Conservation (phyloP, 2,113 vertebrate species). For the Excalfactoria chinensis region DNA sequence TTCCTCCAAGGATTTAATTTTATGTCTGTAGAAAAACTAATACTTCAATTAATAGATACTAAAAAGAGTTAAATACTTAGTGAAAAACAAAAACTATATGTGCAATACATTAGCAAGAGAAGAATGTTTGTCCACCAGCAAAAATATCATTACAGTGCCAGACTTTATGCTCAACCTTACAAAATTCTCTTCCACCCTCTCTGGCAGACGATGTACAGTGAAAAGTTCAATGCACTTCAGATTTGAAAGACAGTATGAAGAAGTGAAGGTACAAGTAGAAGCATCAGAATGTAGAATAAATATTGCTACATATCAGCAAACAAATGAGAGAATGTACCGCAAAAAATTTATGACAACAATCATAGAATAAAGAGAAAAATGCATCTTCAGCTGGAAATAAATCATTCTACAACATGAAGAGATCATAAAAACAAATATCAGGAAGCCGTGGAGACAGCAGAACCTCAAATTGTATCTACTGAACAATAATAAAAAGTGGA, state of each 20-base stretch:
- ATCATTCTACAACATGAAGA: conserved; percentile 44
- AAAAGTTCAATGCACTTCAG: conserved; percentile 46
- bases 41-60: not conserved
- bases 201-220: not conserved
- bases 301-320: conserved; percentile 39
- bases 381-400: not conserved
- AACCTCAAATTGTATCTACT: not conserved
- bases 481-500: not conserved
- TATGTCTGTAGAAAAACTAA: not conserved
- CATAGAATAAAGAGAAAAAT: conserved; percentile 33
- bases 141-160: not conserved
- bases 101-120: not conserved
- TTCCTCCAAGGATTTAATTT: not conserved
- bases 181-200: conserved; percentile 18
- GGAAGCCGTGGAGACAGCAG: not conserved
- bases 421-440: conserved; percentile 11
- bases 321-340: not conserved
- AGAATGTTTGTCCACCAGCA: not conserved
- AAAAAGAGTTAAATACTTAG: not conserved
- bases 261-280: conserved; percentile 27
- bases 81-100: not conserved
- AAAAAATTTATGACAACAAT: conserved; percentile 41
- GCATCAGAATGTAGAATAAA: conserved; percentile 33
- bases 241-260: conserved; percentile 37
- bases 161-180: not conserved